Percentiles rank a stretch among this genome's conserved stretches.
These are phyloP conservation scores for roundworm (Caenorhabditis elegans) DNA, from an alignment of 1,140 invertebrate species.

Conservation along the genomic window DNA sequence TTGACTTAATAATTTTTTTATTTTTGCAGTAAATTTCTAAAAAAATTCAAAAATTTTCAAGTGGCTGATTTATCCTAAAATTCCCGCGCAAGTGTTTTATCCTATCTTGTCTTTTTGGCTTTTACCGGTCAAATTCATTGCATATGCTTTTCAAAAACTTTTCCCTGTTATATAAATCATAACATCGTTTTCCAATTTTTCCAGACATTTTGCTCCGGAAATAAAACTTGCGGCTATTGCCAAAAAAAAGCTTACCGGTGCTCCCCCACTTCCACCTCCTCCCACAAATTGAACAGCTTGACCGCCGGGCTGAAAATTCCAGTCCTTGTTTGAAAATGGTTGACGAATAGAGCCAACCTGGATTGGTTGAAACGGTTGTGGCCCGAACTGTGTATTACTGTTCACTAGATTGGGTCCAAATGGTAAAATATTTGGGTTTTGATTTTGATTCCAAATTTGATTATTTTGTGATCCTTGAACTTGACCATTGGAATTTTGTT, in stretches of 20 bases:
- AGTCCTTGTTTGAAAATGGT: not conserved
- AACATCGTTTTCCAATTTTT: not conserved
- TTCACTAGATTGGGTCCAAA: not conserved
- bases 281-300: not conserved
- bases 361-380: not conserved
- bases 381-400: not conserved
- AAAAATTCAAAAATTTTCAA: too few species aligned
- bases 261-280: not conserved
- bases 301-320: conserved; percentile 16
- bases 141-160: too few species aligned
- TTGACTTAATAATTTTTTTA: too few species aligned
- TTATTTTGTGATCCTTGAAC: not conserved
- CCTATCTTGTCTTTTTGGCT: too few species aligned
- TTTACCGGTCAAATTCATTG: too few species aligned
- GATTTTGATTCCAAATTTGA: not conserved
- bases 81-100: too few species aligned
- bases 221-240: too few species aligned
- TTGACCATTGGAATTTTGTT: not conserved
- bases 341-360: not conserved
- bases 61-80: too few species aligned
- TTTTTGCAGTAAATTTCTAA: too few species aligned
- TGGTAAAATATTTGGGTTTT: not conserved
- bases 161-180: too few species aligned
- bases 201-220: too few species aligned
- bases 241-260: too few species aligned